A percentile compares a stretch with the other conserved stretches of the same genome.
Conservation (phyloP, 2,797 vertebrate species). For the Oreochromis mossambicus region DNA sequence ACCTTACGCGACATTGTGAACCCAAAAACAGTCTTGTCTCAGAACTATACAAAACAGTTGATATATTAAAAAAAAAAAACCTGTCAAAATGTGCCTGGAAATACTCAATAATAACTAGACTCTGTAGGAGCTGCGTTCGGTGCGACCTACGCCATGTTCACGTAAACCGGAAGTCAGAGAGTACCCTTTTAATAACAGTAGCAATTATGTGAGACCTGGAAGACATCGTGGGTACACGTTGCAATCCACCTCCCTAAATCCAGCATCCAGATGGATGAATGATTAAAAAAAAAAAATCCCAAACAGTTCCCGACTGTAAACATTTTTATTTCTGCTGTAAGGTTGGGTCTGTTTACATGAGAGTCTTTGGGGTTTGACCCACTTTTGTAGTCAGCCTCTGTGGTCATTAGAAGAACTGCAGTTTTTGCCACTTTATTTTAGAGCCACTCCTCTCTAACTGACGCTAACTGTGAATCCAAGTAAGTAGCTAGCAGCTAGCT, state of each 20-base stretch:
- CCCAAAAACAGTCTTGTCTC: too few species aligned
- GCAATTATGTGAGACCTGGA: not conserved
- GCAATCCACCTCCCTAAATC: not conserved
- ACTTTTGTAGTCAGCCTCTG: not conserved
- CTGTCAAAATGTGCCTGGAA: too few species aligned
- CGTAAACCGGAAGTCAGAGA: too few species aligned
- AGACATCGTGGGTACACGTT: not conserved
- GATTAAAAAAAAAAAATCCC: not conserved
- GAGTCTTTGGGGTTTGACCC: not conserved
- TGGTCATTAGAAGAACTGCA: not conserved
- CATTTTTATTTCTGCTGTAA: not conserved
- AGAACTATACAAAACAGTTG: too few species aligned
- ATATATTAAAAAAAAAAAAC: too few species aligned
- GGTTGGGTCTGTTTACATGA: not conserved
- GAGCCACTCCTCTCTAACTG: not conserved
- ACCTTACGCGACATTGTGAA: too few species aligned
- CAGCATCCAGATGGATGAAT: not conserved
- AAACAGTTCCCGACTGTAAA: not conserved
- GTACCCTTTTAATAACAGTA: not conserved
- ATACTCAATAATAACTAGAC: too few species aligned
- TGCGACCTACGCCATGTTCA: too few species aligned
- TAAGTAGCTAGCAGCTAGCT: not conserved
- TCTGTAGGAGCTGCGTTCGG: too few species aligned
- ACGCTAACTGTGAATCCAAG: not conserved
- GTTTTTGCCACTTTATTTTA: not conserved